Evolutionary conservation across 2,888 invertebrate species (phyloP), one percentile per base, ranked within the genome.

Genomic region (Neoascia interrupta): DNA sequence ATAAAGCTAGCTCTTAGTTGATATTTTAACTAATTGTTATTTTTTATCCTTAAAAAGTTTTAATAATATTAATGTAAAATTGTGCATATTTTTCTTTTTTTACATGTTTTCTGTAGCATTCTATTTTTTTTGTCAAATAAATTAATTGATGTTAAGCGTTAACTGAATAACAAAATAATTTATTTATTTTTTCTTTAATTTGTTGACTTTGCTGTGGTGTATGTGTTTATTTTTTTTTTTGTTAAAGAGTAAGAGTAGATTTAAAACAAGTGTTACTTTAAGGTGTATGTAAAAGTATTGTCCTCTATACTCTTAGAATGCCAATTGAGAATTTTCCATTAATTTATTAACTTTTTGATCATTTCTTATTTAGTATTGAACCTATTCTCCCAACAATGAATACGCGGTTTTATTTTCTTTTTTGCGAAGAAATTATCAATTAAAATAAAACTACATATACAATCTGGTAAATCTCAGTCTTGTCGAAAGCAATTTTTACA

Each of bases 401-500:
- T 76, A 61, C 63, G 53, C 69, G 54, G 49, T 53, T 76, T 60
- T 79, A 49, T 74, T 70, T 47, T 43, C 53, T 13, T 31, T 34
- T 56, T 58, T 13, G 58, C 49, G 51, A 54, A 64, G 41, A 66
- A 79, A 73, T 66, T 56, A 66, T 66, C 66, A 66, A 54, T 73
- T 66, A 68, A n/a, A 69, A 69, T 75, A 69, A 69, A 73, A 72
- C 66, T 73, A 72, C 68, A 76, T 80, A 69, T 70, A 81, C 74
- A 81, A 79, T 81, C 81, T 79, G 81, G 81, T 81, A 72, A 79
- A 81, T 82, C 75, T 82, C 82, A 82, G 82, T 82, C 82, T 82
- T 82, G 80, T 81, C 63, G 75, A 75, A 74, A 81, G 81, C 76
- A 76, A 76, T 81, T 76, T 31, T 81, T 58, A 64, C 61, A 72